Conservation (phyloP, 2,797 vertebrate species). For the Erethizon dorsatum region DNA sequence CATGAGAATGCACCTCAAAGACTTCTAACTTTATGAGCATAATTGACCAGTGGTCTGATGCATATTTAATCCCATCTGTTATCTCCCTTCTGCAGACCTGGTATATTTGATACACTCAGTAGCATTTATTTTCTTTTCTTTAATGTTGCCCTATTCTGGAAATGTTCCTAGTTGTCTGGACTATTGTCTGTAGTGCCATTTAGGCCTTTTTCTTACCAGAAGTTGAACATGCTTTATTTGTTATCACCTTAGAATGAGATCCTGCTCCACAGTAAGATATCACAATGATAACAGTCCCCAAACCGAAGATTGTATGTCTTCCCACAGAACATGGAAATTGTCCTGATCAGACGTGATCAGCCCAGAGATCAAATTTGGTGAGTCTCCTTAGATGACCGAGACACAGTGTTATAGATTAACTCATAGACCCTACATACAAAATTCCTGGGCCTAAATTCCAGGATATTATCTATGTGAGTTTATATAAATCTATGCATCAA, state of each 20-base stretch:
- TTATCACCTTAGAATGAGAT: neutral
- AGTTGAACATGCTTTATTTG: neutral
- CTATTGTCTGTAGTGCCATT: neutral
- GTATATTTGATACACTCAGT: neutral
- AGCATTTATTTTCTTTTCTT: neutral
- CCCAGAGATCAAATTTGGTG: neutral
- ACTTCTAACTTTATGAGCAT: neutral
- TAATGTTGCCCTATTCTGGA: neutral
- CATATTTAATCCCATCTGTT: neutral
- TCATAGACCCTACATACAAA: neutral
- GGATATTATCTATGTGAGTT: neutral
- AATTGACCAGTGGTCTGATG: neutral
- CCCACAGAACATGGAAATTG: neutral
- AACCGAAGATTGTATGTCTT: neutral
- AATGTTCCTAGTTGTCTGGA: neutral
- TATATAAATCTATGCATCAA: neutral
- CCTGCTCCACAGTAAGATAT: neutral
- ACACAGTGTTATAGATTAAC: neutral
- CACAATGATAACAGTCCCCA: neutral
- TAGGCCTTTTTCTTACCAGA: neutral
- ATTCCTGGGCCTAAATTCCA: neutral
- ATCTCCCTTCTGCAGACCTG: neutral
- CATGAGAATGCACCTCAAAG: neutral
- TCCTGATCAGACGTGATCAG: neutral
- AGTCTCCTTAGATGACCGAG: neutral